Base-by-base conservation (phyloP, 1,140 invertebrate species). In the Calosoma granatense region DNA sequence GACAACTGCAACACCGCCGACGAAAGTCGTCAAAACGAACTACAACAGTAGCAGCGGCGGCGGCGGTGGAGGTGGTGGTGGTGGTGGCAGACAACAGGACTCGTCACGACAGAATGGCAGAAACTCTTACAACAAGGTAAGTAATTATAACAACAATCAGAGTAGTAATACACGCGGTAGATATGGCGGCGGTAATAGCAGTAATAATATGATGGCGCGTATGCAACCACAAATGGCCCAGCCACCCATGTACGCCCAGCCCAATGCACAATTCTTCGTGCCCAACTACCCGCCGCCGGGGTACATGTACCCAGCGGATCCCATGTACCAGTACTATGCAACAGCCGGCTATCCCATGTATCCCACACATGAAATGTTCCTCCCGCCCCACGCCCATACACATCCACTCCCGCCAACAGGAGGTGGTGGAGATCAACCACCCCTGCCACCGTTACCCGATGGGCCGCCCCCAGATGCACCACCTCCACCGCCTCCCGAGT, bases 401-500 rank as follows among this genome's bases (percentile, higher is more conserved):
- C 41, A 47, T 12, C 41, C 9, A 47, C 9, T 17, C 3, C 41
- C 41, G 3, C 41, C 41, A 12, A 9, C 36, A 1, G 15, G 54
- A 30, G 47, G 21, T 20, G 55, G 19, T 26, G 57, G 20, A 12
- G 3, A 9, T 3, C 3, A 47, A 9, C 41, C 9, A 12, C 9
- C 9, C 9, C 41, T 65, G 21, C 73, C 74, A 0, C 74, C 74
- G 0, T 61, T 76, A 41, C 75, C 75, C 2, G 66, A 63, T 51
- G 74, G 70, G 19, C 75, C 76, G 19, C 76, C 75, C 2, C 75
- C 75, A 12, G 56, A 67, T 15, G 66, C 63, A 51, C 74, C 73
- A 1, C 75, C 75, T 2, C 75, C 75, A 3, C 75, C 75, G 1
- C 75, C 75, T 20, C 75, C 75, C 14, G 72, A 72, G 57, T 73